Evolutionary conservation across 2,888 invertebrate genomes (phyloP).

Genomic region (Spodoptera picta): DNA sequence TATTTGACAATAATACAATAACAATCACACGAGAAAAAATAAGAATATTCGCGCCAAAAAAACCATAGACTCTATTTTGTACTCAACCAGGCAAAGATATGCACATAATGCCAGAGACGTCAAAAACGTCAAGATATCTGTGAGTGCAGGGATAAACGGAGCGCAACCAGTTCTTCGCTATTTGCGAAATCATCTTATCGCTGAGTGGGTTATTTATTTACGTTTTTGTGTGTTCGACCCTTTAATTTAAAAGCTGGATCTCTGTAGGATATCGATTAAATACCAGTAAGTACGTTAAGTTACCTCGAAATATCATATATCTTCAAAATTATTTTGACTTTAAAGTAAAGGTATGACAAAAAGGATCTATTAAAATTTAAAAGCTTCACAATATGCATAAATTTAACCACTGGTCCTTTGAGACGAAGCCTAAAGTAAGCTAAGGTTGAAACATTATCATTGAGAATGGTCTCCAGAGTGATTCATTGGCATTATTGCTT

Average conservation of each 20-base stretch:
- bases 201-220: slow-evolving; percentile 19
- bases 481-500: too few species aligned
- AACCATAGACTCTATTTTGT: slow-evolving; percentile 29
- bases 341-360: too few species aligned
- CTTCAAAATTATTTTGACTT: too few species aligned
- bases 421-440: too few species aligned
- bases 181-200: slow-evolving; percentile 64
- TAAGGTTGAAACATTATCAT: too few species aligned
- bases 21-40: slow-evolving; percentile 6
- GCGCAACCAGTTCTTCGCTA: slow-evolving; percentile 62
- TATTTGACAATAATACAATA: neutral
- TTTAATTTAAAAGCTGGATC: slow-evolving; percentile 24
- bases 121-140: slow-evolving; percentile 69
- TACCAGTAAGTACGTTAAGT: neutral
- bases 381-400: too few species aligned
- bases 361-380: too few species aligned
- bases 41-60: slow-evolving; percentile 34
- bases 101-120: slow-evolving; percentile 55
- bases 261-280: slow-evolving; percentile 1
- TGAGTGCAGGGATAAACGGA: slow-evolving; percentile 64
- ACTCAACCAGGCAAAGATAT: slow-evolving; percentile 41
- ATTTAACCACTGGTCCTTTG: too few species aligned
- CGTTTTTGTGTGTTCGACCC: slow-evolving; percentile 12
- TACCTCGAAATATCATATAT: too few species aligned
- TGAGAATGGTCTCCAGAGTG: too few species aligned